Percentiles rank a stretch among this genome's conserved stretches.
Conservation (phyloP, 1,140 invertebrate genomes). For the Zaprionus kolodkinae region DNA sequence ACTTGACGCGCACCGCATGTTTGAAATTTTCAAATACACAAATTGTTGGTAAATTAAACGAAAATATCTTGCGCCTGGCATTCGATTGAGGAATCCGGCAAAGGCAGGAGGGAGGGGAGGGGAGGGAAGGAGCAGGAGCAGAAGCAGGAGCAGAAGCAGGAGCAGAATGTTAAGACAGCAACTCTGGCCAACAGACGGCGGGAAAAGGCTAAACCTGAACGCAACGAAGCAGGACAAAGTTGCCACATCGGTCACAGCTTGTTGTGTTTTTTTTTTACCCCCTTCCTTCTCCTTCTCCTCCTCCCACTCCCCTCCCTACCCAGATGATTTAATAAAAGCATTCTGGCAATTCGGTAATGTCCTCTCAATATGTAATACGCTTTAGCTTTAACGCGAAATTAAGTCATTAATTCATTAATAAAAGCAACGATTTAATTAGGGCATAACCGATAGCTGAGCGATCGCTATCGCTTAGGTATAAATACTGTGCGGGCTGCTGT, state of each 20-base stretch:
- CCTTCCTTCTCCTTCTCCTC: not conserved
- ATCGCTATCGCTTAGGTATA: too few relatives aligned
- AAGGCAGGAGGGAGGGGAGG: not conserved
- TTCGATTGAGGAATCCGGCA: not conserved
- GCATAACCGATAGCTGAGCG: too few relatives aligned
- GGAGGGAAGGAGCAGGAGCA: too few relatives aligned
- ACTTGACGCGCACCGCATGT: constrained; percentile 5
- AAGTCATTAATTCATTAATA: not conserved
- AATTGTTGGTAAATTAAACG: constrained; percentile 8
- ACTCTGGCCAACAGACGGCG: not conserved
- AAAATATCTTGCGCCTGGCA: constrained; percentile 5
- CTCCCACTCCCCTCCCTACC: not conserved
- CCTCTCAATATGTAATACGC: not conserved
- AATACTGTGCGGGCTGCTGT: too few relatives aligned
- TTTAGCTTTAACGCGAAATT: not conserved
- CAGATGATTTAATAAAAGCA: constrained; percentile 2
- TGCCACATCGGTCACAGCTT: not conserved
- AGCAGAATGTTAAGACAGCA: not conserved
- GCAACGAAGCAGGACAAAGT: not conserved
- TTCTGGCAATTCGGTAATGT: not conserved
- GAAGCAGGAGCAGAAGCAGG: not conserved
- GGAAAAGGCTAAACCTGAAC: not conserved
- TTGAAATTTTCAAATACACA: constrained; percentile 6
- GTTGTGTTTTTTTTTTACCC: not conserved
- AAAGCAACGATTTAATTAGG: not conserved